These are phyloP conservation scores for Onthophagus taurus DNA, from an alignment of 1,140 invertebrate genomes.

Conservation along the genomic window DNA sequence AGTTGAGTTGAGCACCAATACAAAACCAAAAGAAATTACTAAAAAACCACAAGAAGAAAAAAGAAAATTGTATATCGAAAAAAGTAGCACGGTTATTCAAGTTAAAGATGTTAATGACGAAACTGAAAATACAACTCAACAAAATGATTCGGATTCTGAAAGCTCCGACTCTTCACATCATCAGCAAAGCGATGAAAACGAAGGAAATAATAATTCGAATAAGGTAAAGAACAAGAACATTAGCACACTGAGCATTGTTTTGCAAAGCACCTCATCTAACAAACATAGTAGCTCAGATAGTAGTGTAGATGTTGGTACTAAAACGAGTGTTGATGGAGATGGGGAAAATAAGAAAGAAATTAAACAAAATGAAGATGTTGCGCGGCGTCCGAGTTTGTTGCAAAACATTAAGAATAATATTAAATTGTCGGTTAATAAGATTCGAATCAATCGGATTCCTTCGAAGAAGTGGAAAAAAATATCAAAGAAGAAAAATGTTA, in stretches of 20 bases:
- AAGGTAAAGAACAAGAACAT: constrained; percentile 12
- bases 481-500: constrained; percentile 3
- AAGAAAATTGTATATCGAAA: constrained; percentile 31
- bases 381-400: constrained; percentile 1
- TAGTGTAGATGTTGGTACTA: constrained; percentile 15
- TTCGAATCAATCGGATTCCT: neutral
- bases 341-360: too few species aligned
- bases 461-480: constrained; percentile 1
- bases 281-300: too few species aligned
- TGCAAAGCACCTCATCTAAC: constrained; percentile 11
- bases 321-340: constrained; percentile 22
- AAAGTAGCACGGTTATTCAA: constrained; percentile 36
- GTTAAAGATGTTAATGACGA: constrained; percentile 24
- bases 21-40: constrained; percentile 5
- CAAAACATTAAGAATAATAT: constrained; percentile 8
- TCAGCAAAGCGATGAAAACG: neutral
- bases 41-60: constrained; percentile 9
- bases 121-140: constrained; percentile 4
- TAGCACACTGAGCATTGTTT: constrained; percentile 17
- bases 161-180: constrained; percentile 9
- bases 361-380: too few species aligned
- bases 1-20: neutral
- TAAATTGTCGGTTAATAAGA: constrained; percentile 6
- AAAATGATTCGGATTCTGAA: constrained; percentile 10
- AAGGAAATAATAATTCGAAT: constrained; percentile 12